Conservation (phyloP, 2,888 invertebrate genomes). For the Philopedon plagiatum region DNA sequence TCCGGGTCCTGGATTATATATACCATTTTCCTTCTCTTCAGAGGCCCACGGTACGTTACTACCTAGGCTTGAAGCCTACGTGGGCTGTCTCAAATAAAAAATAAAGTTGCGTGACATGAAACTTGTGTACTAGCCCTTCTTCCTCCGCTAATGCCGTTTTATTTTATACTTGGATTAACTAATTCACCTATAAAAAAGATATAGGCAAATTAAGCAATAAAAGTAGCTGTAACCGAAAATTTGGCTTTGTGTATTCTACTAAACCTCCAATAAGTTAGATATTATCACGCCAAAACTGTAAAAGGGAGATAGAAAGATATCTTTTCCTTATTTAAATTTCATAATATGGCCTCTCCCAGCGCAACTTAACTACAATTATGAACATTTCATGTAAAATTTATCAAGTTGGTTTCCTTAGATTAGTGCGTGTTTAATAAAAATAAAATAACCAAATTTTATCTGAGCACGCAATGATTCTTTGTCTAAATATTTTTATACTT, state of each 20-base stretch:
- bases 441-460: constrained; percentile 1
- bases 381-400: constrained; percentile 6
- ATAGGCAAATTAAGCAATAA: constrained; percentile 2
- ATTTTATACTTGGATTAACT: neutral
- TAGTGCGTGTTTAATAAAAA: constrained; percentile 7
- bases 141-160: neutral
- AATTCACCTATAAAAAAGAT: neutral
- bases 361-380: constrained; percentile 8
- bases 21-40: too few species aligned
- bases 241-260: constrained; percentile 12
- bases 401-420: constrained; percentile 4
- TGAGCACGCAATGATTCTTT: constrained; percentile 2
- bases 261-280: constrained; percentile 8
- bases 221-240: constrained; percentile 4
- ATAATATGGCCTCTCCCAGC: constrained; percentile 1
- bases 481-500: neutral
- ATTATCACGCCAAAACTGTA: constrained; percentile 11
- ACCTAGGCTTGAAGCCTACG: too few species aligned
- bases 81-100: too few species aligned
- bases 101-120: too few species aligned
- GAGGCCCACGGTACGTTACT: too few species aligned
- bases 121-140: neutral
- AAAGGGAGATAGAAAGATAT: constrained; percentile 7
- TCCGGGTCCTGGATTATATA: too few species aligned
- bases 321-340: constrained; percentile 15